phyloP scores from a whole-genome alignment of 2,113 vertebrate genomes.

The Stegastes partitus region DNA sequence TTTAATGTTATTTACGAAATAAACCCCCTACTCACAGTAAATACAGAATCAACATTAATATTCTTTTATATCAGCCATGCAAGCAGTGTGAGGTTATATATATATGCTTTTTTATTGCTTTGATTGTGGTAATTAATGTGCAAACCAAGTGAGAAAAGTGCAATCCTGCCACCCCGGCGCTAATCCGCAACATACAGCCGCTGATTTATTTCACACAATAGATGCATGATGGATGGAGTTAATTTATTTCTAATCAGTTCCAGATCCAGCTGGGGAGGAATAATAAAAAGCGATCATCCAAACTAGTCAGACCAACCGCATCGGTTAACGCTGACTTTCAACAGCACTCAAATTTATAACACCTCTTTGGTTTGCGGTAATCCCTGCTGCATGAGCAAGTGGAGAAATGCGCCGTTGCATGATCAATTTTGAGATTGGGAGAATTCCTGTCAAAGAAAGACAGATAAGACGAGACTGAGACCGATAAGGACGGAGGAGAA shows the following conservation, averaged over 20 bases:
- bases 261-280: slow-evolving; percentile 61
- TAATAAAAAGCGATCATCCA: slow-evolving; percentile 66
- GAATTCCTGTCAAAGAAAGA: slow-evolving; percentile 34
- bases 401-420: slow-evolving; percentile 1
- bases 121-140: slow-evolving; percentile 18
- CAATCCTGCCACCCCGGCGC: slow-evolving; percentile 19
- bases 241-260: slow-evolving; percentile 74
- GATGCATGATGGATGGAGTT: slow-evolving; percentile 70
- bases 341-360: slow-evolving; percentile 32
- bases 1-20: slow-evolving; percentile 6
- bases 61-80: background rate
- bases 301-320: slow-evolving; percentile 46
- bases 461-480: slow-evolving; percentile 23
- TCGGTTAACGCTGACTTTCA: slow-evolving; percentile 57
- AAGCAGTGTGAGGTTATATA: background rate
- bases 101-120: background rate
- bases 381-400: background rate
- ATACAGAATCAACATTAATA: background rate
- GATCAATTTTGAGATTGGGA: slow-evolving; percentile 39
- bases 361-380: slow-evolving; percentile 29
- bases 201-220: slow-evolving; percentile 58
- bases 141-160: slow-evolving; percentile 22
- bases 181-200: slow-evolving; percentile 30
- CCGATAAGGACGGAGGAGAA: slow-evolving; percentile 18
- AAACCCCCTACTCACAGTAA: background rate